Evolutionary conservation across 1,140 invertebrate genomes (phyloP).

Genomic region (Mizuhopecten yessoensis): DNA sequence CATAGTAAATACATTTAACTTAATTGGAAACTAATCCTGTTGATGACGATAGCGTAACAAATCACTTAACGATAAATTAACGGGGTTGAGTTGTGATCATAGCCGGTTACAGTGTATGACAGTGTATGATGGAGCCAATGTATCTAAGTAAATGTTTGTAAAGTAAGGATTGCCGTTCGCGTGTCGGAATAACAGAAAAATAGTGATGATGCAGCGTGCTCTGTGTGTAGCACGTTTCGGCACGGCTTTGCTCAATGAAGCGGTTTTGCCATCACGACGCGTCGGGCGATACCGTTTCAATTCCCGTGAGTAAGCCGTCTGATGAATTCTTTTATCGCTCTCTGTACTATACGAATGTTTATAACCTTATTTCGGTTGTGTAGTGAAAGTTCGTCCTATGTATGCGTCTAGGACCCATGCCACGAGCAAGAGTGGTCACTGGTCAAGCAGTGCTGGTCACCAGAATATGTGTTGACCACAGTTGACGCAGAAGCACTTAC

Average conservation of each 20-base stretch:
- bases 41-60: neutral
- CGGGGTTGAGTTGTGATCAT: neutral
- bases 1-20: neutral
- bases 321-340: neutral
- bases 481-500: no score
- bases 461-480: no score
- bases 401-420: no score
- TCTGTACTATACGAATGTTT: neutral
- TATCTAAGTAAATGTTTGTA: slow-evolving; percentile 25
- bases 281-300: neutral
- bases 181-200: neutral
- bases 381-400: neutral
- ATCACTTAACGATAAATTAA: slow-evolving; percentile 17
- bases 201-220: neutral
- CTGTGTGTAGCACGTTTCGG: neutral
- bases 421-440: no score
- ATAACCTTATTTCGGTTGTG: neutral
- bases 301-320: neutral
- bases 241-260: neutral
- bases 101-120: neutral
- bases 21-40: neutral
- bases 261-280: slow-evolving; percentile 19
- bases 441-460: no score
- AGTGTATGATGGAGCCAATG: neutral
- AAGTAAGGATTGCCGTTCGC: neutral